phyloP scores from a whole-genome alignment of 2,888 invertebrate species.

The Cryptus armator region DNA sequence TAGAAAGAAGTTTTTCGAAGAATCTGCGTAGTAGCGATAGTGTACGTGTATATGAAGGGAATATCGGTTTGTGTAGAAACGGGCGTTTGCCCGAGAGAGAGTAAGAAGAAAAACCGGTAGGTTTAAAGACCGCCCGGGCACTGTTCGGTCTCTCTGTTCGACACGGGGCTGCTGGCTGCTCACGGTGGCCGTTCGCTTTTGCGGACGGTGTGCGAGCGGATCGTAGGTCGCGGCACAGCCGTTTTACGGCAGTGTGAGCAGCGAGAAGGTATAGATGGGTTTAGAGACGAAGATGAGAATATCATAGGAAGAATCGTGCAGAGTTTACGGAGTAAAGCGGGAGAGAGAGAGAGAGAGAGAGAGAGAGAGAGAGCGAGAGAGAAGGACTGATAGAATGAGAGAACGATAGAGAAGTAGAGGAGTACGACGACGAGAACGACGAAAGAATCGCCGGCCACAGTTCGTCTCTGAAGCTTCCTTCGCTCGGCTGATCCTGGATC shows the following conservation, averaged over 20 bases:
- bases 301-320: constrained; percentile 26
- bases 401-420: constrained; percentile 5
- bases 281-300: constrained; percentile 45
- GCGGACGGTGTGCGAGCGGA: constrained; percentile 61
- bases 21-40: background rate
- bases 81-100: constrained; percentile 31
- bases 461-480: constrained; percentile 29
- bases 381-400: background rate
- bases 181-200: constrained; percentile 47
- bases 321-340: constrained; percentile 12
- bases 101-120: constrained; percentile 67
- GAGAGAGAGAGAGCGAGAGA: background rate
- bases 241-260: constrained; percentile 48
- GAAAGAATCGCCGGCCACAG: constrained; percentile 41
- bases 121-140: constrained; percentile 69
- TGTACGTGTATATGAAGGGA: background rate
- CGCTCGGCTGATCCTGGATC: constrained; percentile 35
- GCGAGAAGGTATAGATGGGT: constrained; percentile 4
- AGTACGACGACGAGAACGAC: constrained; percentile 5
- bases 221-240: constrained; percentile 66
- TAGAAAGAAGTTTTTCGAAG: constrained; percentile 29
- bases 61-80: constrained; percentile 25
- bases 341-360: constrained; percentile 42
- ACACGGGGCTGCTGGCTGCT: constrained; percentile 16
- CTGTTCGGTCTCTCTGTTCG: constrained; percentile 41